Conservation (phyloP, 30 jellyfish, hydroid and myxozoan species). For the Turritopsis dohrnii region DNA sequence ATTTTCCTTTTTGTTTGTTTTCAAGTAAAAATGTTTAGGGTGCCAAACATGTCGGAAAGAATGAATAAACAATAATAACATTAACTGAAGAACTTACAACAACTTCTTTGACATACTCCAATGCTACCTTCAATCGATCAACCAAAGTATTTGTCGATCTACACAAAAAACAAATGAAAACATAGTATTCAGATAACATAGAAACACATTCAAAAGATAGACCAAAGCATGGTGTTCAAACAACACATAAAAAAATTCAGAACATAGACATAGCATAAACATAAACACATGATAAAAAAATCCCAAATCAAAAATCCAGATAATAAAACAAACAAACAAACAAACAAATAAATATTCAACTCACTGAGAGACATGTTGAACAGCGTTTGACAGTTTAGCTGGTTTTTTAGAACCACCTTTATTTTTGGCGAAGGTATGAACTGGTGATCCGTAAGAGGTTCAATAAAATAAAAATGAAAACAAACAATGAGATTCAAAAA, state of each 20-base stretch:
- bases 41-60: too few species aligned
- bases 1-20: too few species aligned
- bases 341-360: background rate
- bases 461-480: background rate
- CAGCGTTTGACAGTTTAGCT: constrained; percentile 47
- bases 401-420: constrained; percentile 98
- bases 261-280: background rate
- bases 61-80: too few species aligned
- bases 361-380: constrained; percentile 83
- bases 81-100: too few species aligned
- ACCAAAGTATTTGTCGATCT: constrained; percentile 77
- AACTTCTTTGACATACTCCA: constrained; percentile 78
- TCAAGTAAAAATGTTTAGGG: too few species aligned
- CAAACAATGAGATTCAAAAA: background rate
- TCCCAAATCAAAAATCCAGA: too few species aligned
- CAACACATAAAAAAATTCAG: too few species aligned
- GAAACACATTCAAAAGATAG: too few species aligned
- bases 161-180: too few species aligned
- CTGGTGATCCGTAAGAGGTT: constrained; percentile 14
- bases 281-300: background rate
- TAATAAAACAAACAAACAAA: background rate
- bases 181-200: too few species aligned
- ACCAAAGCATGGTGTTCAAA: too few species aligned
- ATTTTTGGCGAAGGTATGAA: constrained; percentile 65
- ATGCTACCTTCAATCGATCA: constrained; percentile 63